These are phyloP conservation scores for Diphyllodes magnificus DNA, from an alignment of 2,113 vertebrate genomes.

Conservation along the genomic window DNA sequence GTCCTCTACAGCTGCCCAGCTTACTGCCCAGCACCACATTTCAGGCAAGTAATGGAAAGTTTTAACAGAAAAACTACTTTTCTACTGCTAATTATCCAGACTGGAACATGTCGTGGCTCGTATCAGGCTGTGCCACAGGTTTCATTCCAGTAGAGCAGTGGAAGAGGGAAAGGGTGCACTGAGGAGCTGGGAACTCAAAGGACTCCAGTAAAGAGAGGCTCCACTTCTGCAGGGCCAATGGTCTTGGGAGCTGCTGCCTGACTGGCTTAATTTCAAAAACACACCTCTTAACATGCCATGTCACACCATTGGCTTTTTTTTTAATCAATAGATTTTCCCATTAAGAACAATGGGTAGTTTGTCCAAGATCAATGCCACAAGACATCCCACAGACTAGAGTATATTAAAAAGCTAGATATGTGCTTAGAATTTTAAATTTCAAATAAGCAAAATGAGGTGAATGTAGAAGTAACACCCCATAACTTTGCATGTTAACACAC, in stretches of 20 bases:
- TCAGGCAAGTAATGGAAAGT: neutral
- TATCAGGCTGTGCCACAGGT: rapidly evolving
- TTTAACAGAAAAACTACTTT: neutral
- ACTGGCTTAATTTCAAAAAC: neutral
- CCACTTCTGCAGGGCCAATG: neutral
- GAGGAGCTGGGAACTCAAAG: neutral
- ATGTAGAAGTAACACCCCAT: neutral
- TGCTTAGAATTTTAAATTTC: neutral
- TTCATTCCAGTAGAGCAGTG: neutral
- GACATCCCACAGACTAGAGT: neutral
- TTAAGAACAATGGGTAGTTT: neutral
- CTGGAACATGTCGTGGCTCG: neutral
- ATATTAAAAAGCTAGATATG: neutral
- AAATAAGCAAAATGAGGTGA: neutral
- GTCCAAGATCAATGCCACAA: neutral
- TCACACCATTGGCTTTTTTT: neutral
- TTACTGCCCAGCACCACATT: neutral
- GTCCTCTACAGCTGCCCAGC: neutral
- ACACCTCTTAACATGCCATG: neutral
- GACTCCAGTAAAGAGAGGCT: neutral
- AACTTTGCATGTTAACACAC: neutral
- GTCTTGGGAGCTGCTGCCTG: neutral
- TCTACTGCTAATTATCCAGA: neutral
- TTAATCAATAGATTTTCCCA: neutral
- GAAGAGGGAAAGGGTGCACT: neutral